phyloP scores from a whole-genome alignment of 2,888 invertebrate species.

The Listrodromus nycthemerus region DNA sequence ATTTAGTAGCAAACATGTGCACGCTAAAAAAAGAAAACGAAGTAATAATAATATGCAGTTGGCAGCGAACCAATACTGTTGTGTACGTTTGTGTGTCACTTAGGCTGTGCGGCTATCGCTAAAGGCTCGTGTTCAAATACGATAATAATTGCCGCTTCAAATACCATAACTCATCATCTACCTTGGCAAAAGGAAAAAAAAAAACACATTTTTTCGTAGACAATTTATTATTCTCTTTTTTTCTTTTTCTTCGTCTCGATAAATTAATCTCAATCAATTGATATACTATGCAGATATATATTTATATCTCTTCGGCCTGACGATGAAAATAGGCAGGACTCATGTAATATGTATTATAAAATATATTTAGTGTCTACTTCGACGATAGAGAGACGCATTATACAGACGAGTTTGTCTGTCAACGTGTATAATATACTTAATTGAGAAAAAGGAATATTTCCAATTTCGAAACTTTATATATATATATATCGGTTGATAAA shows the following conservation, averaged over 20 bases:
- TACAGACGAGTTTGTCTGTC: slow-evolving; percentile 45
- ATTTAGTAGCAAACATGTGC: background rate
- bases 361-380: background rate
- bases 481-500: slow-evolving; percentile 25
- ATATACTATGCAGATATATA: background rate
- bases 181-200: background rate
- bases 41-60: background rate
- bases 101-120: slow-evolving; percentile 45
- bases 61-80: slow-evolving; percentile 11
- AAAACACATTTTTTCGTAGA: background rate
- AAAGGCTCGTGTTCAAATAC: slow-evolving; percentile 63
- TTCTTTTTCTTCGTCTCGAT: background rate
- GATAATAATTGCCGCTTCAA: slow-evolving; percentile 36
- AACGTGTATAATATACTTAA: slow-evolving; percentile 38
- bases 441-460: slow-evolving; percentile 20
- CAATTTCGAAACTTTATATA: slow-evolving; percentile 28
- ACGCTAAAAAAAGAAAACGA: background rate
- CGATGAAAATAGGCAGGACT: slow-evolving; percentile 1
- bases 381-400: slow-evolving; percentile 15
- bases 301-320: background rate
- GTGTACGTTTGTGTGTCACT: slow-evolving; percentile 11
- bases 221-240: background rate
- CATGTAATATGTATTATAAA: slow-evolving; percentile 26
- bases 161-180: slow-evolving; percentile 30
- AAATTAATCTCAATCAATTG: slow-evolving; percentile 10